Conservation (phyloP, 2,797 vertebrate genomes). For the Pseudochromis fuscus region DNA sequence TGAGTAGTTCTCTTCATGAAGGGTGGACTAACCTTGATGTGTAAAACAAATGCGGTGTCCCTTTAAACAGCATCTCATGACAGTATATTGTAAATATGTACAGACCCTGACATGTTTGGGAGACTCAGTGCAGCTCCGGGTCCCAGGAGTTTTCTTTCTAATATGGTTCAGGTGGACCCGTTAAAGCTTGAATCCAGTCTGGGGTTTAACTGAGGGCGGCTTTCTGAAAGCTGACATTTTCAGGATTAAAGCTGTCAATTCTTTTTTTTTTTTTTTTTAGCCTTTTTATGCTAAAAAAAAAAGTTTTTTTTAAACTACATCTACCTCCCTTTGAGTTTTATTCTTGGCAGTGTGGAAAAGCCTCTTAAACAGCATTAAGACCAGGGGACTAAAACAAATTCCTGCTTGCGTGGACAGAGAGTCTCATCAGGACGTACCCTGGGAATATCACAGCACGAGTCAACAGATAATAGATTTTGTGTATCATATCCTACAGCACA, state of each 20-base stretch:
- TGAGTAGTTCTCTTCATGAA: background rate
- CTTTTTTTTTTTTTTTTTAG: background rate
- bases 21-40: background rate
- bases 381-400: constrained; percentile 11
- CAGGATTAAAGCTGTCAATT: constrained; percentile 4
- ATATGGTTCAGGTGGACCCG: no score
- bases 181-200: background rate
- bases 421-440: constrained; percentile 10
- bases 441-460: constrained; percentile 29
- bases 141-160: background rate
- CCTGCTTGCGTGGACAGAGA: background rate
- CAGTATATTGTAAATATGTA: background rate
- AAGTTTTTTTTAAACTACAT: background rate
- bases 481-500: constrained; percentile 20
- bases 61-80: background rate
- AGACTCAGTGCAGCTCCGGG: background rate
- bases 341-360: constrained; percentile 16
- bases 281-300: background rate
- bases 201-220: background rate
- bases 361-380: constrained; percentile 8
- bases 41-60: background rate
- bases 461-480: constrained; percentile 16
- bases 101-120: background rate
- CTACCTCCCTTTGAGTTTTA: constrained; percentile 2
- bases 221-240: constrained; percentile 39